Evolutionary conservation across 2,888 invertebrate genomes (phyloP).

Genomic region (Drosophila antonietae): DNA sequence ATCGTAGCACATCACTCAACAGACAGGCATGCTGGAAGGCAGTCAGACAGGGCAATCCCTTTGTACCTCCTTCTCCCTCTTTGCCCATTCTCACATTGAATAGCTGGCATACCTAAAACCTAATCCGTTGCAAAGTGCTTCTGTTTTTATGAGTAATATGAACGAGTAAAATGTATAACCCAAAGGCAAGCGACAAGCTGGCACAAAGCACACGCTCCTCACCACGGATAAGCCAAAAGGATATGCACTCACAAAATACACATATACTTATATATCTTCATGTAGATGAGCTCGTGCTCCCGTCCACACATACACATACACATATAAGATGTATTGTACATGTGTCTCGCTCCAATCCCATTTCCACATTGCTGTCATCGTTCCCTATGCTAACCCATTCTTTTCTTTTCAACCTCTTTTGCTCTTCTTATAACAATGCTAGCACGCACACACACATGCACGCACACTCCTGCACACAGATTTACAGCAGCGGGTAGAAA

Average conservation of each 20-base stretch:
- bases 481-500: slow-evolving; percentile 22
- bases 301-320: slow-evolving; percentile 15
- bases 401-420: slow-evolving; percentile 3
- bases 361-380: slow-evolving; percentile 31
- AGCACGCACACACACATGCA: slow-evolving; percentile 20
- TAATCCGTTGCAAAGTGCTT: slow-evolving; percentile 74
- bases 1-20: slow-evolving; percentile 9
- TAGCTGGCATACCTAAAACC: slow-evolving; percentile 56
- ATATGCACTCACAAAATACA: slow-evolving; percentile 47
- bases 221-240: slow-evolving; percentile 65
- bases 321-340: slow-evolving; percentile 18
- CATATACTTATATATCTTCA: slow-evolving; percentile 21
- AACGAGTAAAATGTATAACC: slow-evolving; percentile 64
- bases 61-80: not conserved
- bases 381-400: slow-evolving; percentile 31
- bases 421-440: slow-evolving; percentile 52
- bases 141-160: slow-evolving; percentile 68
- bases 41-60: not conserved
- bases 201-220: slow-evolving; percentile 54
- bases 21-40: not conserved
- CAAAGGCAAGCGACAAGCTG: slow-evolving; percentile 56
- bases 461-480: slow-evolving; percentile 2
- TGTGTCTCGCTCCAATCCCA: slow-evolving; percentile 20
- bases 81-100: slow-evolving; percentile 11
- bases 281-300: slow-evolving; percentile 40